phyloP scores from a whole-genome alignment of 2,888 invertebrate species.

The Agrochola lychnidis region DNA sequence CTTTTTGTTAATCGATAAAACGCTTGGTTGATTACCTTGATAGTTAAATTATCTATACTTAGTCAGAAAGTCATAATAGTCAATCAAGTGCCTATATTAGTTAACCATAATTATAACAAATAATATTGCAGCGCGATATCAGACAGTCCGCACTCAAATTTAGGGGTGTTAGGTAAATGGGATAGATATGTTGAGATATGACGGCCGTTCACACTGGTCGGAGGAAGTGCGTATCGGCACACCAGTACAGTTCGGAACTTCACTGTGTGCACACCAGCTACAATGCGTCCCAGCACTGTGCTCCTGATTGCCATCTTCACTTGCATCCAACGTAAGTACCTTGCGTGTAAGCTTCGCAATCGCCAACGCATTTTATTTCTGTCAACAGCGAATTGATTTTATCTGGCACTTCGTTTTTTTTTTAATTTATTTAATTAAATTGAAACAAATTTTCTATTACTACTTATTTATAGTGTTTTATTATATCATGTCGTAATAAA shows the following conservation, averaged over 20 bases:
- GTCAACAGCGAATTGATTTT: slow-evolving; percentile 47
- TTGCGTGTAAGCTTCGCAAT: slow-evolving; percentile 18
- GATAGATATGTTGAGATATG: slow-evolving; percentile 76
- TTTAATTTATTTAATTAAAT: background rate
- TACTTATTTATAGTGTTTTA: slow-evolving; percentile 7
- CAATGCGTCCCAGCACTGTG: slow-evolving; percentile 60
- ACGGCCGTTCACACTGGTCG: slow-evolving; percentile 82
- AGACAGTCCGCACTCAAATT: slow-evolving; percentile 66
- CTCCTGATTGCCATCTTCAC: slow-evolving; percentile 65
- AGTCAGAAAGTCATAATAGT: background rate
- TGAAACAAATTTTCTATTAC: background rate
- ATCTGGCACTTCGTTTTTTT: background rate
- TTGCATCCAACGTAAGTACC: slow-evolving; percentile 75
- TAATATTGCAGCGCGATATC: slow-evolving; percentile 49
- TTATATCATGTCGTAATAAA: slow-evolving; percentile 20
- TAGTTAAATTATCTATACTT: background rate
- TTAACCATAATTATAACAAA: slow-evolving; percentile 37
- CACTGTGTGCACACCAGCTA: slow-evolving; percentile 62
- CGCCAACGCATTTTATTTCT: slow-evolving; percentile 34
- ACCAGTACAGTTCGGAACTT: slow-evolving; percentile 69
- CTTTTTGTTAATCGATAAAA: background rate
- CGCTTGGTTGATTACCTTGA: background rate
- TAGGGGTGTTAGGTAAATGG: slow-evolving; percentile 73
- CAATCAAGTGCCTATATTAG: background rate
- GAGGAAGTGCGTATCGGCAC: slow-evolving; percentile 78